Base-by-base conservation (phyloP, 2,797 vertebrate species). In the Silurus lanzhouensis region DNA sequence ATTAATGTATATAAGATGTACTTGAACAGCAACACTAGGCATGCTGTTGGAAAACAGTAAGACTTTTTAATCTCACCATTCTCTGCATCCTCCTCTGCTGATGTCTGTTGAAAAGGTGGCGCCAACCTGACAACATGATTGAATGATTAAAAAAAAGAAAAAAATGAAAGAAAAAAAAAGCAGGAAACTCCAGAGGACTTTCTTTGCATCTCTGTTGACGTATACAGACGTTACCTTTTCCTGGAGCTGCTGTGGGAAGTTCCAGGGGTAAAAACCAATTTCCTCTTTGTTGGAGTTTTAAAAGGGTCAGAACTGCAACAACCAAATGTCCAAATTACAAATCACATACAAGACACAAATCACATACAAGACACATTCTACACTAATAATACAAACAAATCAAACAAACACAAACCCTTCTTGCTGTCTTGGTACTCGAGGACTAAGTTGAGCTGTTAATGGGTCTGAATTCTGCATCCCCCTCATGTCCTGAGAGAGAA, bases 361-460 rank as follows among this genome's bases (percentile, higher is more conserved):
- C 31, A 31, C 31, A 31, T 31, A 31, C 31, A 31, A 31, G 31
- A 31, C 31, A 31, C 31, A 31, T 52, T 78, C 61, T 9, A 84
- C 12, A 75, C n/a, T 31, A 57, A 20, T 15, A 20, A 46, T 9
- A 83, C 8, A 19, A 31, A 46, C 61, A 2, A 70, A 75, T 48
- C 14, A 71, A 83, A 71, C 4, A 83, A 63, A 83, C 60, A 85
- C 88, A 81, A 77, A 91, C 88, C 84, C 55, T 31, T 86, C 86
- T 85, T 68, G 84, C 38, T 86, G 89, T 31, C 72, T 81, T 58
- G 84, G 82, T 5, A 88, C 87, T 78, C 88, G 84, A 60, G 88
- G 90, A 67, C 87, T 89, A 44, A 89, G 83, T 14, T 89, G 87
- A 83, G 85, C 87, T 14, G 88, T 88, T 1, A 88, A 72, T 44